Evolutionary conservation across 2,888 invertebrate species (phyloP).

Genomic region (Cephonodes hylas): DNA sequence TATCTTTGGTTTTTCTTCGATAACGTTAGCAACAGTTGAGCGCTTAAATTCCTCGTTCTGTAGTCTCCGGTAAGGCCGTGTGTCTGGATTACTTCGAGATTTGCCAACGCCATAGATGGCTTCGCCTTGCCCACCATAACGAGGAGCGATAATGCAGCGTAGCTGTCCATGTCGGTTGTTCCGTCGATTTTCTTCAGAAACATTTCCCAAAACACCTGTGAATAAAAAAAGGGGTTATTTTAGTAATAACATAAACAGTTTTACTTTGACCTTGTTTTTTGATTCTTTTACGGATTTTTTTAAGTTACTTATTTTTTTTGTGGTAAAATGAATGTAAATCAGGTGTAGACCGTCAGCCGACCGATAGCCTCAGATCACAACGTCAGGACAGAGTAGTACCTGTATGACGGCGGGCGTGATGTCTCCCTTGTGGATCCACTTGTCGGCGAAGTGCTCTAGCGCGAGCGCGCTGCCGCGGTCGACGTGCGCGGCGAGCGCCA

Average conservation of each 20-base stretch:
- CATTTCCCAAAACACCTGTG: conserved; percentile 90
- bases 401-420: conserved; percentile 70
- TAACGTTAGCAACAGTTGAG: conserved; percentile 59
- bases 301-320: too few relatives aligned
- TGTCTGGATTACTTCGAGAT: conserved; percentile 86
- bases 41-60: conserved; percentile 56
- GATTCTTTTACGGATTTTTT: too few relatives aligned
- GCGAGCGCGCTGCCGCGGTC: conserved; percentile 71
- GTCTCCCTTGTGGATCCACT: conserved; percentile 70
- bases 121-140: conserved; percentile 86
- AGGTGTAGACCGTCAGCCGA: too few relatives aligned
- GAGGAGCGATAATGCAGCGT: conserved; percentile 87
- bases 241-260: too few relatives aligned
- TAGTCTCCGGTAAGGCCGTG: conserved; percentile 85
- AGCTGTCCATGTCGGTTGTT: conserved; percentile 85
- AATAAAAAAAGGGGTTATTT: neutral
- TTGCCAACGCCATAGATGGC: conserved; percentile 82
- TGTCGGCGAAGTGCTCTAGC: conserved; percentile 61
- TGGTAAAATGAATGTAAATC: too few relatives aligned
- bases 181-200: conserved; percentile 87
- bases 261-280: too few relatives aligned
- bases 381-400: conserved; percentile 36
- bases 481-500: conserved; percentile 45
- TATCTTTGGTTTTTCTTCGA: conserved; percentile 64
- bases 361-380: neutral